These are phyloP conservation scores for Casuarius casuarius DNA, from an alignment of 2,113 vertebrate species.

Conservation along the genomic window DNA sequence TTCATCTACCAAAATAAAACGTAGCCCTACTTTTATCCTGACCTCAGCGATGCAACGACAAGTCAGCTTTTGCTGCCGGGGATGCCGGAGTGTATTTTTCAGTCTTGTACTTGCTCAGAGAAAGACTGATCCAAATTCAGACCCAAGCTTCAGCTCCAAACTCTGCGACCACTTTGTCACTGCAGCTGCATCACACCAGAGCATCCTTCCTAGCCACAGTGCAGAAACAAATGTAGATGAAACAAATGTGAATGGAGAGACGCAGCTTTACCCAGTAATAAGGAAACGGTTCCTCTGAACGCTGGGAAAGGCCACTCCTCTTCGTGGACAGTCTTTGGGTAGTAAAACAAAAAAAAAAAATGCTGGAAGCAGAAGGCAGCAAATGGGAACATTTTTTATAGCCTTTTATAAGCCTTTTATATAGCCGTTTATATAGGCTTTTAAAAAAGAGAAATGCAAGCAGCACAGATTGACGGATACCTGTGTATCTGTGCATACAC, in stretches of 20 bases:
- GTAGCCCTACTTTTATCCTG: background rate
- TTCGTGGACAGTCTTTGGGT: accelerated
- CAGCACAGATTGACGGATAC: background rate
- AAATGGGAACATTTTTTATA: background rate
- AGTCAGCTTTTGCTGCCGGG: background rate
- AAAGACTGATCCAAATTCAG: background rate
- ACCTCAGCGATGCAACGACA: background rate
- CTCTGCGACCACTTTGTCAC: background rate
- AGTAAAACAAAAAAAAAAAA: background rate
- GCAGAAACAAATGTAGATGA: background rate
- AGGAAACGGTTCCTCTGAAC: background rate
- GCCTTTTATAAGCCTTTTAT: too few relatives aligned
- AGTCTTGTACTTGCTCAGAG: background rate
- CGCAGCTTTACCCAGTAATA: background rate
- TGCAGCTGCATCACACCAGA: background rate
- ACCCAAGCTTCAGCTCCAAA: background rate
- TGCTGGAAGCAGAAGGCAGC: background rate
- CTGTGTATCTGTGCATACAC: background rate
- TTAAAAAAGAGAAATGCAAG: background rate
- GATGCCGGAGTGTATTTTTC: background rate
- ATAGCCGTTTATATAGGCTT: background rate
- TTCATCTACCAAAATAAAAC: background rate
- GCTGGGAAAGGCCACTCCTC: background rate
- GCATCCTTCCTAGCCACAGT: background rate
- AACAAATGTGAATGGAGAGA: background rate